A percentile compares a stretch with the other conserved stretches of the same genome.
Evolutionary conservation across 2,797 vertebrate genomes (phyloP).

Genomic region (Parauchenoglanis ngamensis): DNA sequence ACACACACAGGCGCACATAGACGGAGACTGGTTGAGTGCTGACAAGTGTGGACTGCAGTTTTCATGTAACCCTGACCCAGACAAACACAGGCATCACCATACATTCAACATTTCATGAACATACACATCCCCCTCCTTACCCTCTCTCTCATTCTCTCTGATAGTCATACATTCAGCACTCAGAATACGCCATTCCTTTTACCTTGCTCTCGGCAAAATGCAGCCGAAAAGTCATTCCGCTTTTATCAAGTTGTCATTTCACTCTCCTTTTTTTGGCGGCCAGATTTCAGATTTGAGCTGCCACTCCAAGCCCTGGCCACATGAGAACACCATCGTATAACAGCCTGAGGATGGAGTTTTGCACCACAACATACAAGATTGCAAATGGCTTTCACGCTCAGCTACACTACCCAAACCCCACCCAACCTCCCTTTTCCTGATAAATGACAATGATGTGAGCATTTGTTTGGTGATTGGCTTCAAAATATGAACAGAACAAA

Average conservation of each 20-base stretch:
- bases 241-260: slow-evolving; percentile 79
- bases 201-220: slow-evolving; percentile 67
- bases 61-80: slow-evolving; percentile 49
- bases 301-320: slow-evolving; percentile 52
- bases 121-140: slow-evolving; percentile 15
- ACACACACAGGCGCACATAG: slow-evolving; percentile 9
- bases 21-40: slow-evolving; percentile 29
- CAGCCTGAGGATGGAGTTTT: slow-evolving; percentile 66
- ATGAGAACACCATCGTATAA: slow-evolving; percentile 56
- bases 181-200: slow-evolving; percentile 47
- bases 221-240: slow-evolving; percentile 69
- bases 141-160: slow-evolving; percentile 40
- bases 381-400: slow-evolving; percentile 63
- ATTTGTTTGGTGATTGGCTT: slow-evolving; percentile 58
- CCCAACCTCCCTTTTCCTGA: slow-evolving; percentile 41
- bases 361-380: slow-evolving; percentile 59
- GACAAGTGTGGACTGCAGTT: slow-evolving; percentile 26
- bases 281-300: slow-evolving; percentile 62
- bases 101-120: slow-evolving; percentile 38
- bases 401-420: slow-evolving; percentile 49
- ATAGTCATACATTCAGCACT: slow-evolving; percentile 53
- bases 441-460: slow-evolving; percentile 66
- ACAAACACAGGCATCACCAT: slow-evolving; percentile 52
- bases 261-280: slow-evolving; percentile 47
- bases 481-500: slow-evolving; percentile 53